These are phyloP conservation scores for Oryctolagus cuniculus DNA, from an alignment of 2,113 vertebrate genomes.

Conservation along the genomic window DNA sequence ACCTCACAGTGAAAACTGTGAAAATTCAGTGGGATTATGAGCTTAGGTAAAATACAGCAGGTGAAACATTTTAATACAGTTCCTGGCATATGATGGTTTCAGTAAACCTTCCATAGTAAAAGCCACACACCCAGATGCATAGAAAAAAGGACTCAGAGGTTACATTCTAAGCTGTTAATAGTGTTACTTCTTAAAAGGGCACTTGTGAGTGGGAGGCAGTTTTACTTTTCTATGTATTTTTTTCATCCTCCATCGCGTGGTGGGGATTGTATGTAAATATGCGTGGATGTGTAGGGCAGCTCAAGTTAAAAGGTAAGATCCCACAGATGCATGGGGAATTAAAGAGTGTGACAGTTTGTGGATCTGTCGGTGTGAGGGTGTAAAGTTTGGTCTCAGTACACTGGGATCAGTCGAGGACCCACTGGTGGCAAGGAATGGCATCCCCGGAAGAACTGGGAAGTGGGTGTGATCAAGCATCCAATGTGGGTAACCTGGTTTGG, in stretches of 20 bases:
- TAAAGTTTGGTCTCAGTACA: background rate
- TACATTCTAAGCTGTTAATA: background rate
- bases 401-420: background rate
- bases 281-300: background rate
- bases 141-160: background rate
- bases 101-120: background rate
- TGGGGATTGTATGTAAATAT: background rate
- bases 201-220: background rate
- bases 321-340: background rate
- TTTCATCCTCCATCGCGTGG: background rate
- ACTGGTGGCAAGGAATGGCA: background rate
- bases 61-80: background rate
- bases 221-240: background rate
- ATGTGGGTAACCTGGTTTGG: no score
- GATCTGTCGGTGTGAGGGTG: background rate
- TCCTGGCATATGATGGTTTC: background rate
- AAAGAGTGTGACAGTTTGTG: background rate
- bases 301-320: slow-evolving; percentile 8
- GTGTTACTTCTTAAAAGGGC: background rate
- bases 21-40: slow-evolving; percentile 24
- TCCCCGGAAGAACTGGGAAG: background rate
- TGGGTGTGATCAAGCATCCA: background rate
- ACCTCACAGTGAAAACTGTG: background rate
- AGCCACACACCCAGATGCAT: background rate
- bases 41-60: background rate